Conservation (phyloP, 2,113 vertebrate genomes). For the Balaeniceps rex region DNA sequence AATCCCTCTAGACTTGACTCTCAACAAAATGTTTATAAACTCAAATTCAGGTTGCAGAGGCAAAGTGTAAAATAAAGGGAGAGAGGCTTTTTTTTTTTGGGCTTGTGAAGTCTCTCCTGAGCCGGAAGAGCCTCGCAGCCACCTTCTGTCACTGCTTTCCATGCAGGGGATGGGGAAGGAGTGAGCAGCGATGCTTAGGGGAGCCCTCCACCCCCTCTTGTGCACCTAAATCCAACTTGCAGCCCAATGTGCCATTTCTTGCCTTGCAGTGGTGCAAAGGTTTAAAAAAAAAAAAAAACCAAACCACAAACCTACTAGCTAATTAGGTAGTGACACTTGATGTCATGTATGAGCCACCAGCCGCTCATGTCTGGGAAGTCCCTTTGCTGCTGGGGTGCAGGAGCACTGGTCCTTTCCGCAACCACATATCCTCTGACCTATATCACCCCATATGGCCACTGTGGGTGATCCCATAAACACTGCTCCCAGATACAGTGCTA, state of each 20-base stretch:
- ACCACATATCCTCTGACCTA: neutral
- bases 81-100: neutral
- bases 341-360: neutral
- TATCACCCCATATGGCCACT: neutral
- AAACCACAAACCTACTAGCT: neutral
- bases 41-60: neutral
- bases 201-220: neutral
- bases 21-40: neutral
- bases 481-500: neutral
- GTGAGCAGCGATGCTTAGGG: accelerated
- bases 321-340: neutral
- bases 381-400: accelerated
- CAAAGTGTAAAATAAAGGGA: neutral
- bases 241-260: neutral
- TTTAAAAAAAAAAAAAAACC: neutral
- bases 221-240: neutral
- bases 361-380: neutral
- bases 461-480: neutral
- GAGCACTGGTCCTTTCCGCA: neutral
- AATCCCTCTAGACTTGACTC: neutral
- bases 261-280: neutral
- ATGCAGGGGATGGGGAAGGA: neutral
- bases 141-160: neutral
- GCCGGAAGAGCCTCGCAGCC: neutral
- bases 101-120: neutral